Base-by-base conservation (phyloP, 2,888 invertebrate genomes). In the Panorpa germanica region DNA sequence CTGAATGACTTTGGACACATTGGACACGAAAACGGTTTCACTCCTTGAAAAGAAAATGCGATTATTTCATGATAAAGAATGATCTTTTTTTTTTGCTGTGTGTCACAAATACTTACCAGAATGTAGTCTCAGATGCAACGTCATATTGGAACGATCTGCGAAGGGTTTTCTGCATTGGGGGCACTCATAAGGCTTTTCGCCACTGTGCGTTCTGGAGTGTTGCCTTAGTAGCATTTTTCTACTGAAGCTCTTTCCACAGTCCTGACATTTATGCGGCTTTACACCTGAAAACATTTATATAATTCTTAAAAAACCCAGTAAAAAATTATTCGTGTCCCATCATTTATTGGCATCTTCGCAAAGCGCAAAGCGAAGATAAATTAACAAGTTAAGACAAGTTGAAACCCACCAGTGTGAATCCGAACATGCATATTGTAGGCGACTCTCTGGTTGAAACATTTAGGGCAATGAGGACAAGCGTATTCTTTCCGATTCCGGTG, bases 391-490 rank as follows among this genome's bases (percentile, higher is more conserved):
- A n/a, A n/a, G n/a, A n/a, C n/a, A n/a, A 23, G 11, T 14, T 3
- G 16, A 11, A 19, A 34, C 38, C 41, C 46, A 59, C 70, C 81
- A 35, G 80, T 80, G 44, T 82, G 81, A 34, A 82, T 81, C 34
- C 81, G 58, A 2, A 78, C 69, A 47, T 83, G 82, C 82, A 82
- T 82, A 45, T 82, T 82, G 53, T 81, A 83, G 6, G 82, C 82
- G 4, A 83, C 82, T 18, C 82, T 64, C 49, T 82, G 82, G 49
- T 82, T 82, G 48, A 83, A 83, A 12, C 80, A 70, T 49, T 82
- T 82, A 2, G 78, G 78, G 43, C 82, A 83, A 41, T 71, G 67
- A 14, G 72, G 65, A 44, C 82, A 82, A 27, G 70, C 75, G 51
- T 82, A 81, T 47, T 81, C 80, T 47, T 78, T 81, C 36, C 70